Evolutionary conservation across 2,797 vertebrate genomes (phyloP), one percentile per base, ranked within the genome.

Genomic region (Phataginus tricuspis): DNA sequence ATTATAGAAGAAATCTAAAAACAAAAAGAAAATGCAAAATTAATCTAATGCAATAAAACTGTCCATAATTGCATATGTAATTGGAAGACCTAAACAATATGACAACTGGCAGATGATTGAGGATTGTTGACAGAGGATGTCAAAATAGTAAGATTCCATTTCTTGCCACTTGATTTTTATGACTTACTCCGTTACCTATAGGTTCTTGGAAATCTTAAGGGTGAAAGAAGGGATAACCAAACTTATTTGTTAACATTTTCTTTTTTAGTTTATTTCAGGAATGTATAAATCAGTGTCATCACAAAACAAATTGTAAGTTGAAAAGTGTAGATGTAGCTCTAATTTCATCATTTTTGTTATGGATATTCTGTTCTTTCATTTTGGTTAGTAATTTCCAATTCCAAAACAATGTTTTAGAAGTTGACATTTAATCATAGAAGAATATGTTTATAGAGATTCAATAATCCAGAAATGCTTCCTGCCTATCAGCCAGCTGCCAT

Each of bases 1-100:
- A 75, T 72, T 95, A 74, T 51, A 21, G 86, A 75, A 88, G n/a
- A 96, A 82, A 75, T 80, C 27, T 85, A 90, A 91, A 95, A 68
- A 57, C 18, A 83, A 94, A 93, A 83, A 29, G 13, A 51, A 49
- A 91, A 23, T 34, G 3, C 11, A 51, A 80, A 95, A 57, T 75
- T 82, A 90, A 53, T 29, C 13, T 14, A 57, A 29, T 61, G 63
- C 21, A 72, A 80, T 92, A 82, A 93, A 96, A 96, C 90, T 68
- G 15, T 29, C 27, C 14, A 23, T 42, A 39, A 31, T 6, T 61
- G 15, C 82, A 14, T 39, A 49, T 23, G 29, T 93, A 86, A 75
- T 61, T 49, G 89, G 39, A 83, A 97, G 27, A 84, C 55, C 72
- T 55, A 85, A 42, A 69, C n/a, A 79, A 29, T 13, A 55, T 39